Evolutionary conservation across 1,140 invertebrate genomes (phyloP), one percentile per base, ranked within the genome.

Genomic region (Rhopalosiphum padi): DNA sequence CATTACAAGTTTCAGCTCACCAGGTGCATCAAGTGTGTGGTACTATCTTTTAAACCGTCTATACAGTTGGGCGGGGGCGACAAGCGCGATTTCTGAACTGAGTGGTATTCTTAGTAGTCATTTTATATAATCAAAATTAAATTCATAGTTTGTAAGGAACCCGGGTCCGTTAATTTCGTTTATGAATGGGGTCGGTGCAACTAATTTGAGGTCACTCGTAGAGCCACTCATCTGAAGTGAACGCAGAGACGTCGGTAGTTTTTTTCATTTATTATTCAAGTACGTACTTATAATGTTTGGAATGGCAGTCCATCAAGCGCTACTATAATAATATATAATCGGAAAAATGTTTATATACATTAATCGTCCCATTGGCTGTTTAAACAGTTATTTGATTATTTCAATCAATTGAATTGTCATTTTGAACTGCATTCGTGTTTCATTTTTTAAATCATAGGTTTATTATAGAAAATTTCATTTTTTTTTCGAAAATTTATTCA

Each of bases 101-200:
- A n/a, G 30, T n/a, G n/a, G 30, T 77, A n/a, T 11, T 77, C n/a
- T n/a, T 18, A 30, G n/a, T 15, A n/a, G n/a, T 15, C 60, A n/a
- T n/a, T 77, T 77, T 77, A n/a, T 15, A n/a, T n/a, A 77, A 77
- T 77, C 60, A 77, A 77, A 77, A 77, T 77, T 77, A 77, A 77
- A 77, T 77, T 77, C 60, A 15, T 77, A n/a, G 60, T n/a, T 68
- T 15, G 60, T 77, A 77, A 77, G 60, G n/a, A 18, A n/a, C 15
- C 60, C n/a, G 60, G 30, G 60, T 6, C 60, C 60, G 30, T 68
- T 68, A 68, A 68, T 68, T 68, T n/a, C 30, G 30, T n/a, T n/a
- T 68, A 22, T 68, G 15, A n/a, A n/a, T n/a, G 60, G 55, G 55
- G 30, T 60, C 55, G 55, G 60, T n/a, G 60, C 4, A 25, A 68